phyloP scores from a whole-genome alignment of 2,797 vertebrate species.

The Microctenopoma lineatum region DNA sequence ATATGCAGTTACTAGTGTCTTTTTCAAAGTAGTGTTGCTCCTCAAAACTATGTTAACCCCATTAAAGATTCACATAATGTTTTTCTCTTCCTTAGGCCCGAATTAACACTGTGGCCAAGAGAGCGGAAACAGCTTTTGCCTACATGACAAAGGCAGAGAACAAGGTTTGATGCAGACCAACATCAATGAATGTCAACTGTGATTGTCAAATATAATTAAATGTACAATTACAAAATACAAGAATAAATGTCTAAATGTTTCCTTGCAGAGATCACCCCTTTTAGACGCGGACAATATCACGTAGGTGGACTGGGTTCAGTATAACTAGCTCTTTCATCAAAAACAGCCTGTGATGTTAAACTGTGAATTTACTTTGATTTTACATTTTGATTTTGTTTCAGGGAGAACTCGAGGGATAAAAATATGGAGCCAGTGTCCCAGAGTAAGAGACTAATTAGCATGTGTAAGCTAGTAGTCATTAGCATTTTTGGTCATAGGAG shows the following conservation, averaged over 20 bases:
- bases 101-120: conserved; percentile 63
- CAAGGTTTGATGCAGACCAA: conserved; percentile 46
- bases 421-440: neutral
- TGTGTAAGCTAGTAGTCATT: neutral
- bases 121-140: conserved; percentile 66
- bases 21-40: neutral
- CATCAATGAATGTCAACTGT: neutral
- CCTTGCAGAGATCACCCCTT: conserved; percentile 30
- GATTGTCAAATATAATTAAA: neutral
- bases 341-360: neutral
- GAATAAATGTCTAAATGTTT: neutral
- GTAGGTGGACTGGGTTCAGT: conserved; percentile 25
- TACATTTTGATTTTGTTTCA: conserved; percentile 22
- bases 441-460: conserved; percentile 23
- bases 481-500: neutral
- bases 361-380: neutral
- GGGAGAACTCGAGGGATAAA: conserved; percentile 6
- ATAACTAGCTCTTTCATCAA: neutral
- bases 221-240: no score
- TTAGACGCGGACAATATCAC: accelerated
- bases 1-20: no score
- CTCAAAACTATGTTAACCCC: neutral
- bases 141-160: conserved; percentile 36
- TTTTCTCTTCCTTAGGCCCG: conserved; percentile 54
- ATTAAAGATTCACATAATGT: neutral